Percentiles rank a stretch among this genome's conserved stretches.
phyloP scores from a whole-genome alignment of 2,113 vertebrate genomes.

The Catagonus wagneri region DNA sequence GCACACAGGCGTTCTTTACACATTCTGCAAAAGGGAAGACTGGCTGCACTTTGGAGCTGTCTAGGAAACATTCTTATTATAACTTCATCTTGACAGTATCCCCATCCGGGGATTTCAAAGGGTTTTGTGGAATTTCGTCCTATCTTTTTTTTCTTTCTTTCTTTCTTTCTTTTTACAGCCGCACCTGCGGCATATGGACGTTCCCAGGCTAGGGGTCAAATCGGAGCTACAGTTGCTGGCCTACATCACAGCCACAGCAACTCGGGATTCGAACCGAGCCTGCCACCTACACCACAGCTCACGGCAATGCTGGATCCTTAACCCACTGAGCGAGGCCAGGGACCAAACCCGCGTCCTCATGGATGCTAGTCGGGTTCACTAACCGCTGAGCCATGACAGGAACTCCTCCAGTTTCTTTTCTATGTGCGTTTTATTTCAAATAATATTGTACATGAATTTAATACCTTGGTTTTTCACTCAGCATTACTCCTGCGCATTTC shows the following conservation, averaged over 20 bases:
- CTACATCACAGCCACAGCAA: too few species aligned
- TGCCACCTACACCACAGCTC: too few species aligned
- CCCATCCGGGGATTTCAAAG: conserved; percentile 29
- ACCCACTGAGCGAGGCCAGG: too few species aligned
- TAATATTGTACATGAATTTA: background rate
- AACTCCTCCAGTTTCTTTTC: conserved; percentile 6
- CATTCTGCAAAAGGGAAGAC: conserved; percentile 52
- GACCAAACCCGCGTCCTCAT: too few species aligned
- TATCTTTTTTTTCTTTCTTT: background rate
- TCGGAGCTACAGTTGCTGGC: too few species aligned
- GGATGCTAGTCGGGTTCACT: too few species aligned
- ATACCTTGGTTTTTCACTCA: conserved; percentile 10
- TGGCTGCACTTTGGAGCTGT: background rate
- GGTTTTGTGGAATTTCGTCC: background rate
- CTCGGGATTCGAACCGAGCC: too few species aligned
- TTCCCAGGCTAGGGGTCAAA: too few species aligned
- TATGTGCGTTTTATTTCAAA: background rate
- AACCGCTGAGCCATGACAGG: too few species aligned
- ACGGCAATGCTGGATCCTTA: too few species aligned
- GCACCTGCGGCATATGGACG: too few species aligned
- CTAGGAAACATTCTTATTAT: conserved; percentile 52
- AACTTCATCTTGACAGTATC: conserved; percentile 25
- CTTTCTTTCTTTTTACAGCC: too few species aligned
- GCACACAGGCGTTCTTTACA: background rate
- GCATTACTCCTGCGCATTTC: conserved; percentile 43